These are phyloP conservation scores for Anthonomus grandis DNA, from an alignment of 1,140 invertebrate genomes.

Conservation along the genomic window DNA sequence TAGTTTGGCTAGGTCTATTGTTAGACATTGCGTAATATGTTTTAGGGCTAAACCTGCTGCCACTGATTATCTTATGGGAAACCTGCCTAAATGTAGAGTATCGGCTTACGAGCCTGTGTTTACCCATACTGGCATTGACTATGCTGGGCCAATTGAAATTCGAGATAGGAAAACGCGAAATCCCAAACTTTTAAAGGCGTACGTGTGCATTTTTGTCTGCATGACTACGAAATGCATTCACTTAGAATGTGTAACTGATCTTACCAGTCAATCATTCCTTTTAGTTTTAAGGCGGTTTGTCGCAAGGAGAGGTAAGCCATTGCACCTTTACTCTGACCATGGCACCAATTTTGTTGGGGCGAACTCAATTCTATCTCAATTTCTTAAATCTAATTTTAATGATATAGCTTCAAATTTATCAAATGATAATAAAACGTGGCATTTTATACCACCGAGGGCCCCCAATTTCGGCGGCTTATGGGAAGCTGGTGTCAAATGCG, in stretches of 20 bases:
- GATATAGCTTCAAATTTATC: background rate
- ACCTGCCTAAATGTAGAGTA: background rate
- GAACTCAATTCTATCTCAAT: background rate
- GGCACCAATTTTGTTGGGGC: conserved; percentile 22
- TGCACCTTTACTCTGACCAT: conserved; percentile 24
- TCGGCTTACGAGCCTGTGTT: background rate
- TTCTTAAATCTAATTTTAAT: background rate
- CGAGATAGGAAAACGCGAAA: conserved; percentile 1
- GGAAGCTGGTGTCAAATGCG: conserved; percentile 11
- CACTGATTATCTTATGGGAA: background rate
- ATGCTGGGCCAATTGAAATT: conserved; percentile 2
- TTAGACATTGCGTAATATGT: no score
- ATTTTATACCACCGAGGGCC: conserved; percentile 30
- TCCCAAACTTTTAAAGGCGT: conserved; percentile 1
- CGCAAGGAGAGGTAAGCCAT: background rate
- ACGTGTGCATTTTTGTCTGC: conserved; percentile 9
- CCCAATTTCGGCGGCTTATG: conserved; percentile 30
- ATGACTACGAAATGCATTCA: conserved; percentile 1
- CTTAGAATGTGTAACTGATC: background rate
- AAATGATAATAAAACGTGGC: conserved; percentile 22
- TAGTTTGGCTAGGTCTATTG: no score
- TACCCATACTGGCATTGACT: background rate
- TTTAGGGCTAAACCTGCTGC: no score
- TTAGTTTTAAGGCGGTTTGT: conserved; percentile 5
- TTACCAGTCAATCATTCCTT: background rate